These are phyloP conservation scores for Drosophila aff. DNA, from an alignment of 1,140 invertebrate species.

Conservation along the genomic window DNA sequence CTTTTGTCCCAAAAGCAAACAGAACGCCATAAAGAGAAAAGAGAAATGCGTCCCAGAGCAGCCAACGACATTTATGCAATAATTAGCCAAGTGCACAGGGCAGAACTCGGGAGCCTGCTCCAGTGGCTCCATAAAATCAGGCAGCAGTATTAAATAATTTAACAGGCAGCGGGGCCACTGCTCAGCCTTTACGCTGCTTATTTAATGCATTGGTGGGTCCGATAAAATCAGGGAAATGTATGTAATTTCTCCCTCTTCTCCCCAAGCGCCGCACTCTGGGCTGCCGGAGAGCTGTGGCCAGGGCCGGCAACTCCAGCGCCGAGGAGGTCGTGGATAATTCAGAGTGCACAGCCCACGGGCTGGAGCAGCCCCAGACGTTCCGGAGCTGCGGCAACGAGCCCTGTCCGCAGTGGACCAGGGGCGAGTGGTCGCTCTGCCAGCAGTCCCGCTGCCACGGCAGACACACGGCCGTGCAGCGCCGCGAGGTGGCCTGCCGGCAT, in stretches of 20 bases:
- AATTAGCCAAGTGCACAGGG: conserved; percentile 64
- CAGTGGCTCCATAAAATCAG: conserved; percentile 51
- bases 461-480: conserved; percentile 92
- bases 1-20: conserved; percentile 13
- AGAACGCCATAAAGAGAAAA: conserved; percentile 9
- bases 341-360: conserved; percentile 90
- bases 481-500: conserved; percentile 90
- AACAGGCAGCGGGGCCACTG: conserved; percentile 33
- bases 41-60: conserved; percentile 17
- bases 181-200: conserved; percentile 20
- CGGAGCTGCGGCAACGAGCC: conserved; percentile 89
- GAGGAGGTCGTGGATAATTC: conserved; percentile 86
- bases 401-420: conserved; percentile 90
- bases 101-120: conserved; percentile 3
- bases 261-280: conserved; percentile 65
- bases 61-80: conserved; percentile 48
- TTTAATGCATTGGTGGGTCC: conserved; percentile 40
- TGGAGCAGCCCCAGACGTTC: conserved; percentile 88
- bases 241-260: conserved; percentile 22
- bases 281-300: conserved; percentile 53
- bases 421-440: conserved; percentile 90
- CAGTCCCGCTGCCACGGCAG: conserved; percentile 90
- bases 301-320: conserved; percentile 65
- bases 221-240: conserved; percentile 23
- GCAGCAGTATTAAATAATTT: conserved; percentile 63